Percentiles rank a stretch among this genome's conserved stretches.
These are phyloP conservation scores for Pocillopora verrucosa DNA, from an alignment of 64 coral and sea anemone genomes.

Conservation along the genomic window DNA sequence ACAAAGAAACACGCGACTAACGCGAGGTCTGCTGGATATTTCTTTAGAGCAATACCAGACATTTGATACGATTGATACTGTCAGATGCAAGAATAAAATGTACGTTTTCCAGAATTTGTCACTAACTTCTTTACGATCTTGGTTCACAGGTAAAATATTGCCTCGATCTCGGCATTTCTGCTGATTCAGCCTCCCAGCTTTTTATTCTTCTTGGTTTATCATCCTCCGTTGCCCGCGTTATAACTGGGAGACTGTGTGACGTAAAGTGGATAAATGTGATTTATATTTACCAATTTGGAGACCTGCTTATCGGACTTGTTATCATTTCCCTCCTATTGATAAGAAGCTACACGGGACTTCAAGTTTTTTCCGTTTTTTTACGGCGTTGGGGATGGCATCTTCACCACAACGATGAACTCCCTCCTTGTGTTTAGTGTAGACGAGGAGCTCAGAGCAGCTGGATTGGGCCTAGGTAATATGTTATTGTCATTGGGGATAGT, in stretches of 20 bases:
- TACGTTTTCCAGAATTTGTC: too few species aligned
- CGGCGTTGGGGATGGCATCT: slow-evolving; percentile 32
- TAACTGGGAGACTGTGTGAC: slow-evolving; percentile 19
- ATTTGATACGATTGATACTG: background rate
- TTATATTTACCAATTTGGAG: background rate
- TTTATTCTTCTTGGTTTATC: slow-evolving; percentile 31
- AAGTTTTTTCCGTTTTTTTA: slow-evolving; percentile 37
- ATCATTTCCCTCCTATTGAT: background rate
- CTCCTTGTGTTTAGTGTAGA: slow-evolving; percentile 5
- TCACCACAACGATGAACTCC: background rate
- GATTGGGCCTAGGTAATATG: background rate
- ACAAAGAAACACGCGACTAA: background rate
- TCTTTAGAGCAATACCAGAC: background rate
- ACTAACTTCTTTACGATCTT: too few species aligned
- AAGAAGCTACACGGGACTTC: slow-evolving; percentile 6
- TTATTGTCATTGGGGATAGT: background rate
- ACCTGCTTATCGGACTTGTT: slow-evolving; percentile 32
- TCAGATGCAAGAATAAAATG: too few species aligned
- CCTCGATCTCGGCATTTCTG: slow-evolving; percentile 33
- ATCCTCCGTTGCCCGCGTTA: slow-evolving; percentile 20
- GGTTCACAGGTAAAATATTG: background rate
- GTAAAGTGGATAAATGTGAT: slow-evolving; percentile 13
- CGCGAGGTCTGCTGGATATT: too few species aligned
- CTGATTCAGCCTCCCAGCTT: slow-evolving; percentile 20
- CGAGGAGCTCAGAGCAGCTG: background rate